A percentile compares a stretch with the other conserved stretches of the same genome.
Conservation (phyloP, 2,113 vertebrate species). For the Brachypteracias leptosomus region DNA sequence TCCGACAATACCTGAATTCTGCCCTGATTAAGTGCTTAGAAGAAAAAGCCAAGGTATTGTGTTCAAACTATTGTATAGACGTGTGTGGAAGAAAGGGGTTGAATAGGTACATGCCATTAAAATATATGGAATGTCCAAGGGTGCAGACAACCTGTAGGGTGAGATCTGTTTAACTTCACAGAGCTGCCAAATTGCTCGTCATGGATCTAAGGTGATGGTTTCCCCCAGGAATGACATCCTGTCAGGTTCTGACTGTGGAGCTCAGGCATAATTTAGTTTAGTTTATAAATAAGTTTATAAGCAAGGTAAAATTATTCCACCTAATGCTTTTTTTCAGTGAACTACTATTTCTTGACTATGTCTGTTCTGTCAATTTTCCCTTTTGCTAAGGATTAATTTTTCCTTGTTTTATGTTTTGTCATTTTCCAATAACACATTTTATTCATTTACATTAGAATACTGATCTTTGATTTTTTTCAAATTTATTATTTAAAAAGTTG, state of each 20-base stretch:
- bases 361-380: not conserved
- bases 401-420: not conserved
- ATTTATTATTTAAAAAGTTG: not conserved
- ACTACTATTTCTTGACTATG: not conserved
- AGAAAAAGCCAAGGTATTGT: conserved; percentile 84
- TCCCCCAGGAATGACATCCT: not conserved
- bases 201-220: not conserved
- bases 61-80: not conserved
- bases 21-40: conserved; percentile 87
- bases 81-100: not conserved
- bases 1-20: conserved; percentile 88
- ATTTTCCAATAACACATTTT: not conserved
- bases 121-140: not conserved
- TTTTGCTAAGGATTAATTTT: not conserved
- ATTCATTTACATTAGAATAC: not conserved
- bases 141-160: not conserved
- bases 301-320: not conserved
- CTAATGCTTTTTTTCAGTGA: not conserved
- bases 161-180: not conserved
- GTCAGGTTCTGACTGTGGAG: not conserved
- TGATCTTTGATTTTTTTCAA: not conserved
- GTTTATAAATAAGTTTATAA: not conserved
- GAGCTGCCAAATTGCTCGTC: not conserved
- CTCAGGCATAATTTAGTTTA: not conserved
- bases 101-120: not conserved